These are phyloP conservation scores for Pantherophis vulpinus DNA, from an alignment of 2,797 vertebrate species.

Conservation along the genomic window DNA sequence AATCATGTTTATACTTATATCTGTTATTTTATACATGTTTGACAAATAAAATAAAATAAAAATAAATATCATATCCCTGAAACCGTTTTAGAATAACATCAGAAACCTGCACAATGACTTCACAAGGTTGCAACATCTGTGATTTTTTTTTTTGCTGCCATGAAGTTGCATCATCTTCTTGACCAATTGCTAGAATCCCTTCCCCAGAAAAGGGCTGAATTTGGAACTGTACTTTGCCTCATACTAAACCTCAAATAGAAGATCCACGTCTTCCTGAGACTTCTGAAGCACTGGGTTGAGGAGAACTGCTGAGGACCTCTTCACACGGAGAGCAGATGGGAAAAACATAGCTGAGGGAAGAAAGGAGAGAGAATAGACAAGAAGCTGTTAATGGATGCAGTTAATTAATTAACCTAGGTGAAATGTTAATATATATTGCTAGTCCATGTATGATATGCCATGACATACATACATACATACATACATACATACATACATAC, in stretches of 20 bases:
- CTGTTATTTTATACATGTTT: no score
- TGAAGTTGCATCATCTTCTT: neutral
- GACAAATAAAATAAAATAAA: no score
- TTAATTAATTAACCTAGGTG: neutral
- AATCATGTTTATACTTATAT: no score
- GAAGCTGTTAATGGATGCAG: neutral
- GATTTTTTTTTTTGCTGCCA: neutral
- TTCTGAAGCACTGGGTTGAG: conserved; percentile 84
- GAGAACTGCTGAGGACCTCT: conserved; percentile 76
- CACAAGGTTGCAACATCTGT: neutral
- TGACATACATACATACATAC: no score
- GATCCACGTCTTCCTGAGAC: conserved; percentile 81
- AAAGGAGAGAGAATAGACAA: neutral
- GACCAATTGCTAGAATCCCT: neutral
- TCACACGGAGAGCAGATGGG: conserved; percentile 82
- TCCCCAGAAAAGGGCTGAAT: neutral
- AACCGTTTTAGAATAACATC: neutral
- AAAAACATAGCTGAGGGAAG: conserved; percentile 80
- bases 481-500: no score
- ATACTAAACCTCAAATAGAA: conserved; percentile 87
- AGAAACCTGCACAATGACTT: neutral
- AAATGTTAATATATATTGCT: neutral
- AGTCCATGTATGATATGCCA: neutral
- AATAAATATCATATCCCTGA: neutral
- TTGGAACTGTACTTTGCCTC: neutral